Base-by-base conservation (phyloP, 2,888 invertebrate species). In the Agrotis exclamationis region DNA sequence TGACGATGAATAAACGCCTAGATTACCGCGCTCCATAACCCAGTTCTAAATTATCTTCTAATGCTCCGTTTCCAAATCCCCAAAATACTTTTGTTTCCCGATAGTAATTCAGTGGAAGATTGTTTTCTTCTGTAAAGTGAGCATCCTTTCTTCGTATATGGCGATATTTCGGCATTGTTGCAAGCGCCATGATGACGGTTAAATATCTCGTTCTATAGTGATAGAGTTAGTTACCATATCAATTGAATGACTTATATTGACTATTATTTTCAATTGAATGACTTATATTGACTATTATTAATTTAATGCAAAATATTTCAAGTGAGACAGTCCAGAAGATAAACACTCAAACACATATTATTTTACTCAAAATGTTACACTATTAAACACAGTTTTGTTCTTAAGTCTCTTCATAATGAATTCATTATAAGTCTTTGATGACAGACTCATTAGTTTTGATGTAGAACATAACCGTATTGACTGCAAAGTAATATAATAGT, bases 1-100 rank as follows among this genome's bases (percentile, higher is more conserved):
- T 95, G 95, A 88, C 90, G 83, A 76, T 85, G 95, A 93, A 95
- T 95, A 94, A 93, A 88, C 89, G 88, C 84, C 80, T 80, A 80
- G 82, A 89, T 89, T 89, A 89, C 77, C 70, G 69, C 64, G 73
- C 66, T 75, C 65, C 80, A 77, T 77, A 80, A 81, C 78, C 79
- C 79, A 79, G 79, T 76, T 79, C 70, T 73, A 67, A 72, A 69
- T 67, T 75, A 77, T 71, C 78, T 57, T 58, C 60, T 68, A 60
- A 79, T 78, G 53, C 53, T 33, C 76, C 33, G 28, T 50, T 57
- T 53, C 47, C 48, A 54, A 56, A 79, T 79, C 63, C 63, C 53
- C 39, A 79, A 78, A 78, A 63, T 44, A 44, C n/a, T 44, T 22
- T 48, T 56, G 33, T 53, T 58, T 53, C 16, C 33, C 13, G 18